These are phyloP conservation scores for Spinus pinus DNA, from an alignment of 2,797 vertebrate genomes.

Conservation along the genomic window DNA sequence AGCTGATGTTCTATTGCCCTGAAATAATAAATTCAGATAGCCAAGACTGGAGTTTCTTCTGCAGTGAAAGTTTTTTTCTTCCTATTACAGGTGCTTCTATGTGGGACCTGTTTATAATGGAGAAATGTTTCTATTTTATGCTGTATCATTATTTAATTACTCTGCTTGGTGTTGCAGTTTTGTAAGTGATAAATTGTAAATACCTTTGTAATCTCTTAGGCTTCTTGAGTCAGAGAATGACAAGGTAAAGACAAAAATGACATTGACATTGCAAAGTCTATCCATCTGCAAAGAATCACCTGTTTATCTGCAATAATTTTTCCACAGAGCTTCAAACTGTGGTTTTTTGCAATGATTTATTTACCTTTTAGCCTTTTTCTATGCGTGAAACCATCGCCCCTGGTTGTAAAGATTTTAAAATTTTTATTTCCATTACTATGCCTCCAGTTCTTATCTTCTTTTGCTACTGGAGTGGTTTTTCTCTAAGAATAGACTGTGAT, in stretches of 20 bases:
- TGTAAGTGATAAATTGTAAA: not conserved
- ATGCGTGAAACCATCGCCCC: not conserved
- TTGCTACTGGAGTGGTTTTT: not conserved
- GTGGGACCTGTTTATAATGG: not conserved
- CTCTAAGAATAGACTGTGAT: not conserved
- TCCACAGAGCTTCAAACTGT: not conserved
- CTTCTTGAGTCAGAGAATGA: not conserved
- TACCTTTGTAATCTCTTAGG: not conserved
- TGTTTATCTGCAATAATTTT: not conserved
- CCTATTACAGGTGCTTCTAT: fast-evolving
- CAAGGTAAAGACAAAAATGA: not conserved
- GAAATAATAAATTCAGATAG: not conserved
- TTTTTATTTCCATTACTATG: not conserved
- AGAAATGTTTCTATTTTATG: not conserved
- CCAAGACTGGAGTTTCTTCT: not conserved
- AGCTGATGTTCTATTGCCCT: too few species aligned
- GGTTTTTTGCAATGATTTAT: not conserved
- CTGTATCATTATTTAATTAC: not conserved
- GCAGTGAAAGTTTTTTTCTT: not conserved
- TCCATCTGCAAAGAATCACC: not conserved
- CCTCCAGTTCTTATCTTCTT: not conserved
- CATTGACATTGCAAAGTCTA: not conserved
- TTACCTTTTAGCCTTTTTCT: not conserved
- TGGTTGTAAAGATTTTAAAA: not conserved
- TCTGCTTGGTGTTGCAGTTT: not conserved